Evolutionary conservation across 1,140 invertebrate genomes (phyloP).

Genomic region (Cyclargus thomasi): DNA sequence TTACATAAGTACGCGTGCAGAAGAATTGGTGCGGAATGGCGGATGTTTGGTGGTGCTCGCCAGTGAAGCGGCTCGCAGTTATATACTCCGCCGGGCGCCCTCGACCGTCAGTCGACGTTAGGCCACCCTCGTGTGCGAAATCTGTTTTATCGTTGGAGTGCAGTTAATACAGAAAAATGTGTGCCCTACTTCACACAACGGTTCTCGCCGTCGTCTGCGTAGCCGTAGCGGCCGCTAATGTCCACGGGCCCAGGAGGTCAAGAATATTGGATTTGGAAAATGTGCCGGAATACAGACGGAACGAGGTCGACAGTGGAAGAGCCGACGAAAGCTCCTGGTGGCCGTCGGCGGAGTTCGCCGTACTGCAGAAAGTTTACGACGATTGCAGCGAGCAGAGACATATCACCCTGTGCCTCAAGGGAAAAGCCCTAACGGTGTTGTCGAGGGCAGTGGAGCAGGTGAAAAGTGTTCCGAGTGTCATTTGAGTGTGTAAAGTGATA

Average conservation of each 20-base stretch:
- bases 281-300: conserved; percentile 43
- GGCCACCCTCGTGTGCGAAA: conserved; percentile 60
- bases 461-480: conserved; percentile 24
- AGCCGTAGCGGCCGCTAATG: conserved; percentile 52
- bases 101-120: conserved; percentile 63
- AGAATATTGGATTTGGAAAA: conserved; percentile 57
- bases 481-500: conserved; percentile 24
- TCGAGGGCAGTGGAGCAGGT: conserved; percentile 70
- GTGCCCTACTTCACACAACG: conserved; percentile 63
- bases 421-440: conserved; percentile 75
- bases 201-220: conserved; percentile 59
- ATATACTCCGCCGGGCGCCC: conserved; percentile 65
- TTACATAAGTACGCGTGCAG: conserved; percentile 74
- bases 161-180: conserved; percentile 62
- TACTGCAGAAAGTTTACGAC: conserved; percentile 77
- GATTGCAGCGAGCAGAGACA: conserved; percentile 77
- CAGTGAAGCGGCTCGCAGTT: conserved; percentile 63
- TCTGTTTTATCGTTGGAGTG: conserved; percentile 49
- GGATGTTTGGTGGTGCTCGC: conserved; percentile 70
- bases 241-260: conserved; percentile 60
- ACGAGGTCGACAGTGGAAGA: conserved; percentile 69
- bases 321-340: conserved; percentile 71
- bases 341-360: conserved; percentile 70
- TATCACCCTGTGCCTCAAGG: conserved; percentile 76
- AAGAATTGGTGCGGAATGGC: conserved; percentile 76